Evolutionary conservation across 2,888 invertebrate species (phyloP), one percentile per base, ranked within the genome.

Genomic region (Neoitamus cyanurus): DNA sequence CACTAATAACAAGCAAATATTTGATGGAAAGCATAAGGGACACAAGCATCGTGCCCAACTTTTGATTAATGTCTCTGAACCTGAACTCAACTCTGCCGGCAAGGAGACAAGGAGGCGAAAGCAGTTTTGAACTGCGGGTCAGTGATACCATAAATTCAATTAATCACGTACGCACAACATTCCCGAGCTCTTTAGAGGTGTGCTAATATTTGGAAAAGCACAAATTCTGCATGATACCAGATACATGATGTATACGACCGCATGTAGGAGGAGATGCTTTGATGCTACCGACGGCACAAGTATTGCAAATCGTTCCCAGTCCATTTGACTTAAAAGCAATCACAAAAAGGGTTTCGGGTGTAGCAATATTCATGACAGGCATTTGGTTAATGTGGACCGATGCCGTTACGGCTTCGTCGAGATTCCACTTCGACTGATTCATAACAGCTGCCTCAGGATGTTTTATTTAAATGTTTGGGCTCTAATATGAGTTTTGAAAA

Each of bases 91-190:
- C 13, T 15, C 3, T 11, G n/a, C n/a, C 5, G n/a, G 15, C n/a
- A 42, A n/a, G 0, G 0, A 15, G 5, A n/a, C n/a, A 42, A 42
- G 6, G 42, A 69, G 11, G 7, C 31, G 31, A 72, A 72, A 72
- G 20, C 28, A 6, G 28, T 11, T 72, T 72, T 72, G 2, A 72
- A 15, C 31, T 72, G 20, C 72, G 31, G 72, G 72, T 34, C 72
- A 72, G 31, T 34, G 15, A 72, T 72, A 34, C 34, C 72, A 72
- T 72, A 72, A 72, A 34, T 72, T 72, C 30, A 30, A 72, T 72
- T 72, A 72, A 72, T 72, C 72, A 34, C 72, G 28, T 34, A 15
- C 30, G 30, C 70, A 30, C 31, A 20, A 48, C 15, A 7, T 20
- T n/a, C 1, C 42, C 7, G 58, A 58, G 3, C 20, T 9, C 20